phyloP scores from a whole-genome alignment of 2,113 vertebrate genomes.

The Carassius auratus region DNA sequence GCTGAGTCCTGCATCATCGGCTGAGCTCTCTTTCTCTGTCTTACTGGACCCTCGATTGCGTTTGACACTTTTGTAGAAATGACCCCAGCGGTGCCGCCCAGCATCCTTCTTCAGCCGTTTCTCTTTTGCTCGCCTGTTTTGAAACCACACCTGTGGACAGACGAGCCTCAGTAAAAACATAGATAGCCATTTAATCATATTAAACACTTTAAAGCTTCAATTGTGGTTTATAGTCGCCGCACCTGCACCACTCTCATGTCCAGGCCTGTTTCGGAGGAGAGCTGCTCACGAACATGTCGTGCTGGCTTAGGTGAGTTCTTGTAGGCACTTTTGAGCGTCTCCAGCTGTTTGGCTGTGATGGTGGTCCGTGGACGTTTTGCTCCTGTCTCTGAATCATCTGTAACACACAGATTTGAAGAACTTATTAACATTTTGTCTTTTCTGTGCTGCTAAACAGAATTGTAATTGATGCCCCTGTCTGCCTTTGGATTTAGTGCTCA shows the following conservation, averaged over 20 bases:
- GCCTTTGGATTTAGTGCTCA: not conserved
- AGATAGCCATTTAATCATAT: not conserved
- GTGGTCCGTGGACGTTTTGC: conserved; percentile 96
- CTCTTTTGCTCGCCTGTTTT: conserved; percentile 96
- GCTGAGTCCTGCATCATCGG: conserved; percentile 93
- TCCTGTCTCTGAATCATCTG: conserved; percentile 95
- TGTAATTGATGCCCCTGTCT: no score
- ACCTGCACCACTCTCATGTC: conserved; percentile 99
- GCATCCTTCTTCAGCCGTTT: conserved; percentile 97
- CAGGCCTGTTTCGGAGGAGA: conserved; percentile 95
- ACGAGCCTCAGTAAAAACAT: not conserved
- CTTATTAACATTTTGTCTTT: not conserved
- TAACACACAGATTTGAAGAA: conserved; percentile 8
- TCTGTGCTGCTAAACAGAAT: no score
- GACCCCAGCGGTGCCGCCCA: conserved; percentile 95
- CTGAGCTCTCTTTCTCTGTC: conserved; percentile 94
- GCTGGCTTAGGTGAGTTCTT: conserved; percentile 98
- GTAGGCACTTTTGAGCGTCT: conserved; percentile 97
- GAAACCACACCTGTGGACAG: conserved; percentile 90
- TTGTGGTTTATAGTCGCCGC: conserved; percentile 29
- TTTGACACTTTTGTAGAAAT: conserved; percentile 96
- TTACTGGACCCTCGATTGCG: conserved; percentile 85
- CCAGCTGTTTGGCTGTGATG: conserved; percentile 98
- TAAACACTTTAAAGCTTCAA: no score
- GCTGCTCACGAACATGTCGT: conserved; percentile 93